Evolutionary conservation across 92 coral and sea anemone genomes (phyloP).

Genomic region (Muricea muricata): DNA sequence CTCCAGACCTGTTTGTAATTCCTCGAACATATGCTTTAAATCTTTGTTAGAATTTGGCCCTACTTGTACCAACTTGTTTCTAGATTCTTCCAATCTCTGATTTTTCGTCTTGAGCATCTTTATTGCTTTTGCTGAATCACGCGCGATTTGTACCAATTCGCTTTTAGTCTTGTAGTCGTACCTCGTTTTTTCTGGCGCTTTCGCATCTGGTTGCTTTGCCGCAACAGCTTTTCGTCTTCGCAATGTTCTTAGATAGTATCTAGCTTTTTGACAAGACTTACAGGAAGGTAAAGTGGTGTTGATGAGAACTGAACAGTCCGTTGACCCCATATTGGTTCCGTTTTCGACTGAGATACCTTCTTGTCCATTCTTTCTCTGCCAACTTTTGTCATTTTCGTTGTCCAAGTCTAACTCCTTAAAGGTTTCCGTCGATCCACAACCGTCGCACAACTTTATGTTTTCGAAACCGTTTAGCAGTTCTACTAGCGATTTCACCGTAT

Average conservation of each 20-base stretch:
- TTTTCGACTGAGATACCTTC: background rate
- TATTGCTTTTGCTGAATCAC: slow-evolving; percentile 27
- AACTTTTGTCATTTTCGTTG: background rate
- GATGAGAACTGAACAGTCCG: background rate
- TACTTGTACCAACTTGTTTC: background rate
- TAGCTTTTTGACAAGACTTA: slow-evolving; percentile 21
- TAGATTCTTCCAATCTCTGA: slow-evolving; percentile 16
- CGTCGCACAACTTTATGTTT: background rate
- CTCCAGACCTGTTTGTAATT: slow-evolving; percentile 11
- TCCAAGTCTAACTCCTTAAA: background rate
- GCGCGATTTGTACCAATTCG: slow-evolving; percentile 26
- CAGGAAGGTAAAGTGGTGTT: background rate
- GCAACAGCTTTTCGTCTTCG: slow-evolving; percentile 19
- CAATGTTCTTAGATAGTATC: slow-evolving; percentile 44
- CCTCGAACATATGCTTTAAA: slow-evolving; percentile 9
- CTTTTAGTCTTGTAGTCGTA: slow-evolving; percentile 10
- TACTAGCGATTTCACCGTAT: background rate
- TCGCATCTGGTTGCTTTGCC: background rate
- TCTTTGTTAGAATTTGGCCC: slow-evolving; percentile 33
- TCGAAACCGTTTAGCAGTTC: background rate
- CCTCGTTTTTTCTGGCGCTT: background rate
- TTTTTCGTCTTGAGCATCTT: slow-evolving; percentile 14
- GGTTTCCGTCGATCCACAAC: background rate
- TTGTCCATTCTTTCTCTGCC: background rate
- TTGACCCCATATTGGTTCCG: background rate